Base-by-base conservation (phyloP, 1,140 invertebrate species). In the Trichoplusia ni region DNA sequence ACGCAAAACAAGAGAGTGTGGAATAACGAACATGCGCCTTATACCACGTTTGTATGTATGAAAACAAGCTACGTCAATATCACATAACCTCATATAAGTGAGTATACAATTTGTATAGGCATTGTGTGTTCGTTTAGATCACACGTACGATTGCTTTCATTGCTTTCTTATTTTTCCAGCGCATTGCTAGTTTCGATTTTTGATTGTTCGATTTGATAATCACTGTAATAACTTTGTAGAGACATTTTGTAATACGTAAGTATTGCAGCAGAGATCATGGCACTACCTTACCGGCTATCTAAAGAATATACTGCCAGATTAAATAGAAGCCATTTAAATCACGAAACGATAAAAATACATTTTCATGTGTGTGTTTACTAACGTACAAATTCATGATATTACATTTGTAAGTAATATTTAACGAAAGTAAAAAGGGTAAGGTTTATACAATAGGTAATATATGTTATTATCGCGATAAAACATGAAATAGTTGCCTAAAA, bases 401-500 rank as follows among this genome's bases (percentile, higher is more conserved):
- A 49, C 25, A 49, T 31, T 49, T 11, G 29, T 29, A 49, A 49
- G 25, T 27, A 44, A 46, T 46, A 46, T 27, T 53, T 61, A 64
- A 67, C 67, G 64, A 14, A 42, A 53, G 27, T 46, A 33, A 73
- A 62, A 70, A 73, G 66, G 66, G 56, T 67, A 79, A 69, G 67
- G 67, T 73, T 69, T 65, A 49, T 70, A 61, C 64, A 67, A 66
- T 72, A 61, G 19, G 59, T 69, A 75, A 80, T 82, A 73, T 77
- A 86, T 82, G 80, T 84, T 84, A 85, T 84, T 84, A 86, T 86
- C 77, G 72, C 77, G 78, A 84, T 88, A 89, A 86, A 89, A 89
- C 79, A 77, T 86, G 82, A 86, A 87, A 89, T 89, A 88, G 86
- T 89, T 89, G 86, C 84, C 84, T 89, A 89, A 89, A 89, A 89